phyloP scores from a whole-genome alignment of 2,888 invertebrate genomes.

The Microctonus aethiopoides region DNA sequence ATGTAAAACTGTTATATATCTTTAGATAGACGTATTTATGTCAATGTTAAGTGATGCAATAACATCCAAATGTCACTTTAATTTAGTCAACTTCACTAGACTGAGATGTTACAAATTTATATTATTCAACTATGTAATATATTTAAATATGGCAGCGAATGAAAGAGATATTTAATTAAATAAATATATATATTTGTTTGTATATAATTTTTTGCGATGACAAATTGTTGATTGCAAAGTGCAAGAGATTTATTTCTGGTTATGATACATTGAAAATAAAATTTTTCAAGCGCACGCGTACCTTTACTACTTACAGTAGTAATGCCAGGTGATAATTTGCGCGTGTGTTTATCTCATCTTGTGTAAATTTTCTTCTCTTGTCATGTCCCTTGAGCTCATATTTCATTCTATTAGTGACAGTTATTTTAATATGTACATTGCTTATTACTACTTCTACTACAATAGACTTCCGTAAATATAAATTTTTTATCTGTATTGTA shows the following conservation, averaged over 20 bases:
- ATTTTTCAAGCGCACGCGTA: not conserved
- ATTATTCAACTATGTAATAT: not conserved
- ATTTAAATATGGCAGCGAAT: not conserved
- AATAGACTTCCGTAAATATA: too few species aligned
- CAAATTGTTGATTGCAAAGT: not conserved
- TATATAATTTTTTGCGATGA: not conserved
- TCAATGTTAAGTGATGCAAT: constrained; percentile 13
- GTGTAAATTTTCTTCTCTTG: too few species aligned
- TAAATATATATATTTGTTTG: not conserved
- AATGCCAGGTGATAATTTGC: too few species aligned
- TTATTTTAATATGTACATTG: too few species aligned
- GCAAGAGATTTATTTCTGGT: not conserved
- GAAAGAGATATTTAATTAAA: not conserved
- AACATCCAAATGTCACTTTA: constrained; percentile 3
- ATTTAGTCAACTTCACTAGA: not conserved
- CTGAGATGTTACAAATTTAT: not conserved
- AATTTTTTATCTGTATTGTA: too few species aligned
- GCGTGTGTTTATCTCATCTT: too few species aligned
- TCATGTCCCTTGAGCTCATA: too few species aligned
- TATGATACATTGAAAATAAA: not conserved
- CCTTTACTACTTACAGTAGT: too few species aligned
- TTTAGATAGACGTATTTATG: not conserved
- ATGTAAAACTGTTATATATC: not conserved
- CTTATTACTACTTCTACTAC: too few species aligned
- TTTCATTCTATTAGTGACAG: too few species aligned